Evolutionary conservation across 2,888 invertebrate species (phyloP).

Genomic region (Eupithecia tripunctaria): DNA sequence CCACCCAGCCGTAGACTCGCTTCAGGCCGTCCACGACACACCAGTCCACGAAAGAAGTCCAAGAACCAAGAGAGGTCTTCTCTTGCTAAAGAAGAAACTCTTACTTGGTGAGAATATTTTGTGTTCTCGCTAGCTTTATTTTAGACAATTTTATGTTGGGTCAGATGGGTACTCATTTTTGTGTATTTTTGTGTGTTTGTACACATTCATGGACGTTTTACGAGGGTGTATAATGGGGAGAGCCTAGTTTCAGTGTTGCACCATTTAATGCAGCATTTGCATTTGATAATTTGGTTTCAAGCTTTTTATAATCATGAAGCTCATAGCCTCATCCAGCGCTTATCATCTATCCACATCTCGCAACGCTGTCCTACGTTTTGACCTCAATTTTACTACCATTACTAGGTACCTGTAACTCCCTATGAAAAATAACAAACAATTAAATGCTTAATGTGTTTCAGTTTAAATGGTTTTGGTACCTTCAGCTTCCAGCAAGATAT

Average conservation of each 20-base stretch:
- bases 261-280: too few species aligned
- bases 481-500: constrained; percentile 4
- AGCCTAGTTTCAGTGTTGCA: not conserved
- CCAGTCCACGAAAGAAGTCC: constrained; percentile 69
- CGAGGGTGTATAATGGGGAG: not conserved
- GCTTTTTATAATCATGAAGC: not conserved
- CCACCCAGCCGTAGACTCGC: constrained; percentile 56
- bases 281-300: not conserved
- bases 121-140: not conserved
- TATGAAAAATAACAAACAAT: not conserved
- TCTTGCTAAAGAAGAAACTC: constrained; percentile 76
- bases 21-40: constrained; percentile 59
- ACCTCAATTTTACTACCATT: not conserved
- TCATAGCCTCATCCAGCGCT: not conserved
- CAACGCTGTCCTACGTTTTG: not conserved
- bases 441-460: not conserved
- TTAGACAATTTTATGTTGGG: not conserved
- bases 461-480: not conserved
- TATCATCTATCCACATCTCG: not conserved
- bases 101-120: constrained; percentile 66
- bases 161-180: not conserved
- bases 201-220: not conserved
- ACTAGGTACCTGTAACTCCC: not conserved
- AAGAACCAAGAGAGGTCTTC: constrained; percentile 72
- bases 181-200: too few species aligned